Evolutionary conservation across 2,113 vertebrate genomes (phyloP).

Genomic region (Catharus bicknelli): DNA sequence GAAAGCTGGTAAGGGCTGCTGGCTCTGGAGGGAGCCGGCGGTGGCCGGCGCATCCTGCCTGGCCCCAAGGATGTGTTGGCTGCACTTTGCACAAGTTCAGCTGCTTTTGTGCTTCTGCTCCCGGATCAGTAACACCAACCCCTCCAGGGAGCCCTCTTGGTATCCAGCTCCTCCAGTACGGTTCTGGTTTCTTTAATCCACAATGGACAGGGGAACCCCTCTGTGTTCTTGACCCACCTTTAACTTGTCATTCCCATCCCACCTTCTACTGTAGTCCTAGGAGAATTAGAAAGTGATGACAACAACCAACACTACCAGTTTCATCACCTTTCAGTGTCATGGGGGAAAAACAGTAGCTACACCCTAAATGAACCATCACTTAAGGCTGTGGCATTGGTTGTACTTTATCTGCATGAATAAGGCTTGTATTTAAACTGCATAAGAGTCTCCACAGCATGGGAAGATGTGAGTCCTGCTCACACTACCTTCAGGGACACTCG

Average conservation of each 20-base stretch:
- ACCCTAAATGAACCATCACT: background rate
- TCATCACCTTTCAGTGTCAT: background rate
- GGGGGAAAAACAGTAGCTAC: background rate
- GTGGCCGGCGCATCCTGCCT: background rate
- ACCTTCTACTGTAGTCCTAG: fast-evolving
- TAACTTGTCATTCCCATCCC: background rate
- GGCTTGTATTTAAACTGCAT: background rate
- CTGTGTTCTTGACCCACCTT: background rate
- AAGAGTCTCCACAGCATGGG: background rate
- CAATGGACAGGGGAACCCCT: background rate
- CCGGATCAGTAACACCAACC: background rate
- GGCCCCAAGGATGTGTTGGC: background rate
- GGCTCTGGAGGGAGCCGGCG: background rate
- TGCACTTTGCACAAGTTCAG: background rate
- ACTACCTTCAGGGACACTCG: background rate
- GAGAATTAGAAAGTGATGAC: background rate
- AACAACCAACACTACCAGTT: background rate
- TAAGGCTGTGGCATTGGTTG: background rate
- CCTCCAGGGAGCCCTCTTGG: background rate
- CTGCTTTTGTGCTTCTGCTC: background rate
- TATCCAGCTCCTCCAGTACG: background rate
- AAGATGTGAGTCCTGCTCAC: background rate
- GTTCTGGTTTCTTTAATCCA: background rate
- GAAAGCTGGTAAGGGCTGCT: slow-evolving; percentile 17
- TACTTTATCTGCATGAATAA: background rate